Percentiles rank a stretch among this genome's conserved stretches.
Evolutionary conservation across 2,797 vertebrate genomes (phyloP).

Genomic region (Champsocephalus gunnari): DNA sequence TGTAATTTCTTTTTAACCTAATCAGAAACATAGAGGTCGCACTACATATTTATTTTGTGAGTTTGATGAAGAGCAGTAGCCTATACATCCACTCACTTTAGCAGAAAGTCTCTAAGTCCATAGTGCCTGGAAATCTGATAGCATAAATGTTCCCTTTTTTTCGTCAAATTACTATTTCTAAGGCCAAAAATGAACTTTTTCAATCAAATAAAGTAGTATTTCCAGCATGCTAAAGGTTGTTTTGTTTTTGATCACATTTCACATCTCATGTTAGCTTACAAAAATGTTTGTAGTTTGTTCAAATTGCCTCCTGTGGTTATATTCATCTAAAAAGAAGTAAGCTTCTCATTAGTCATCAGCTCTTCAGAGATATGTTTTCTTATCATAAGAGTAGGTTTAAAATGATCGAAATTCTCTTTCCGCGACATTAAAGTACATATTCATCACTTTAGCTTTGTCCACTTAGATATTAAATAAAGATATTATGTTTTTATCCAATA

Average conservation of each 20-base stretch:
- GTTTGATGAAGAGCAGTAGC: too few relatives aligned
- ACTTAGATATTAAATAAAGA: background rate
- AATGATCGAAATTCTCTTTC: too few relatives aligned
- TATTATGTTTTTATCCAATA: background rate
- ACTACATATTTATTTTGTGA: too few relatives aligned
- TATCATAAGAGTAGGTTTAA: background rate
- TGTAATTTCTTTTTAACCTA: background rate
- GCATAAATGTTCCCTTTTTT: background rate
- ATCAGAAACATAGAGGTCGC: too few relatives aligned
- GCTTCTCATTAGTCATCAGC: background rate
- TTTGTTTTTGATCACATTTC: background rate
- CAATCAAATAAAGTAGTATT: background rate
- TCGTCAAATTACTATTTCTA: background rate
- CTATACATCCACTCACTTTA: too few relatives aligned
- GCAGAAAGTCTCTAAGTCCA: too few relatives aligned
- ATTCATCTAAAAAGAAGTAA: background rate
- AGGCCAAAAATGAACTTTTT: background rate
- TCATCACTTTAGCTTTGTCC: background rate
- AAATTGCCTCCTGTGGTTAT: background rate
- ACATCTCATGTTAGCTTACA: background rate
- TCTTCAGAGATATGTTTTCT: too few relatives aligned
- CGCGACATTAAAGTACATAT: too few relatives aligned
- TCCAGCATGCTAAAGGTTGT: too few relatives aligned
- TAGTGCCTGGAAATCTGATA: too few relatives aligned
- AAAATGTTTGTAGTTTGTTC: background rate